These are phyloP conservation scores for Microctonus aethiopoides DNA, from an alignment of 2,888 invertebrate species.

Conservation along the genomic window DNA sequence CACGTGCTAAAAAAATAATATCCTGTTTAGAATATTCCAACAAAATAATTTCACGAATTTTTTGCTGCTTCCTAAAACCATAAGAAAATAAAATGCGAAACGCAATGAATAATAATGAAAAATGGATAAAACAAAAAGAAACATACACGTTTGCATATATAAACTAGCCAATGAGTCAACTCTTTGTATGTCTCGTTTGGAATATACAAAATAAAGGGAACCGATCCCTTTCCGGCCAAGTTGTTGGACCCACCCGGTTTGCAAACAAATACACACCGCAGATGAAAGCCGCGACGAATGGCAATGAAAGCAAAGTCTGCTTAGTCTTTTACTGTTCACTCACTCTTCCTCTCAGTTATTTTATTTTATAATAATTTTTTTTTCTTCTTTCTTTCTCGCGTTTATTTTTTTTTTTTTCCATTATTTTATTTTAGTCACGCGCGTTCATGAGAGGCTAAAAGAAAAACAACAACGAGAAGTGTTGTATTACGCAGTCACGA, in stretches of 20 bases:
- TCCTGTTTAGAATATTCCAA: too few relatives aligned
- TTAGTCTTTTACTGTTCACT: constrained; percentile 15
- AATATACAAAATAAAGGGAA: background rate
- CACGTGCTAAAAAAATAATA: too few relatives aligned
- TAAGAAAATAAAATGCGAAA: too few relatives aligned
- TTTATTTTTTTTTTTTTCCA: background rate
- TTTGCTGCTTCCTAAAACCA: too few relatives aligned
- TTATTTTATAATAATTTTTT: too few relatives aligned
- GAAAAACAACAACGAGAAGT: constrained; percentile 17
- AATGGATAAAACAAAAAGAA: too few relatives aligned
- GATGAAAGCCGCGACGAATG: constrained; percentile 60
- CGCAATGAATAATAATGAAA: too few relatives aligned
- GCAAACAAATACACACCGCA: constrained; percentile 25
- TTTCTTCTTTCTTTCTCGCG: background rate
- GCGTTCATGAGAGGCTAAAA: background rate
- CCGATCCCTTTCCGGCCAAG: background rate
- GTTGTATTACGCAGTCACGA: constrained; percentile 49
- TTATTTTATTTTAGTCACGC: constrained; percentile 4
- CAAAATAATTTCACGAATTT: too few relatives aligned
- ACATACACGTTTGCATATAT: too few relatives aligned
- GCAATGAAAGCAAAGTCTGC: constrained; percentile 51
- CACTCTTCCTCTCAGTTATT: background rate
- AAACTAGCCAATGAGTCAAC: constrained; percentile 31
- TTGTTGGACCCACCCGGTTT: constrained; percentile 8
- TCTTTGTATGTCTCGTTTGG: background rate